These are phyloP conservation scores for Cynodonichthys magdalenae DNA, from an alignment of 2,797 vertebrate species.

Conservation along the genomic window DNA sequence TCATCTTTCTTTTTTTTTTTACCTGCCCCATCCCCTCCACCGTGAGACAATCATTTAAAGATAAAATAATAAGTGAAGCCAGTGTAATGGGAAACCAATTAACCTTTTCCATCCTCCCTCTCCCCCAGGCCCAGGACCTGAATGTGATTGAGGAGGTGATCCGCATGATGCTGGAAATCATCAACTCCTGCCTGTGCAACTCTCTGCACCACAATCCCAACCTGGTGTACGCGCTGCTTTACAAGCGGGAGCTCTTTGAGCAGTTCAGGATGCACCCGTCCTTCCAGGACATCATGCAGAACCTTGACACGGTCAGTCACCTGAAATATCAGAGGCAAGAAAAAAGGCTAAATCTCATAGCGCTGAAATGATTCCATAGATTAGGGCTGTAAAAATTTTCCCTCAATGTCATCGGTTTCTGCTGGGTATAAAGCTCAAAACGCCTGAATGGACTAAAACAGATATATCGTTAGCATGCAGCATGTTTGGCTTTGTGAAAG, in stretches of 20 bases:
- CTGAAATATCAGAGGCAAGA: slow-evolving; percentile 3
- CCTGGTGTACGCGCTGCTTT: slow-evolving; percentile 94
- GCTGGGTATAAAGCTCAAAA: slow-evolving; percentile 36
- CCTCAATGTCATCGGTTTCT: slow-evolving; percentile 32
- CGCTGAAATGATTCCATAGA: slow-evolving; percentile 30
- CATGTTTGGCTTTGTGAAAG: slow-evolving; percentile 38
- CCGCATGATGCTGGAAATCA: slow-evolving; percentile 98
- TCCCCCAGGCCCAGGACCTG: slow-evolving; percentile 91
- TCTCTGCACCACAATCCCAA: slow-evolving; percentile 98
- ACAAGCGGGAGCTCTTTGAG: slow-evolving; percentile 97
- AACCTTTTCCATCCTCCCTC: slow-evolving; percentile 68
- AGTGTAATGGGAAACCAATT: slow-evolving; percentile 72
- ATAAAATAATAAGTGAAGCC: slow-evolving; percentile 64
- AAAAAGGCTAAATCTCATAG: background rate
- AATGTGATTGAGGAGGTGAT: slow-evolving; percentile 98
- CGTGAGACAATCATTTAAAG: slow-evolving; percentile 59
- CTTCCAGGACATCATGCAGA: slow-evolving; percentile 99
- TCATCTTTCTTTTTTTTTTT: background rate
- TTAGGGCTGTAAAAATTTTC: slow-evolving; percentile 37
- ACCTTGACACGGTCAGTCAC: slow-evolving; percentile 90
- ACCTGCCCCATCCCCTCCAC: slow-evolving; percentile 19
- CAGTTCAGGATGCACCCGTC: slow-evolving; percentile 95
- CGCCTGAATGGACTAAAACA: slow-evolving; percentile 21
- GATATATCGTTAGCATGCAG: slow-evolving; percentile 42
- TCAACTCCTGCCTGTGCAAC: slow-evolving; percentile 95